These are phyloP conservation scores for Matsumyia berberina DNA, from an alignment of 2,888 invertebrate species.

Conservation along the genomic window DNA sequence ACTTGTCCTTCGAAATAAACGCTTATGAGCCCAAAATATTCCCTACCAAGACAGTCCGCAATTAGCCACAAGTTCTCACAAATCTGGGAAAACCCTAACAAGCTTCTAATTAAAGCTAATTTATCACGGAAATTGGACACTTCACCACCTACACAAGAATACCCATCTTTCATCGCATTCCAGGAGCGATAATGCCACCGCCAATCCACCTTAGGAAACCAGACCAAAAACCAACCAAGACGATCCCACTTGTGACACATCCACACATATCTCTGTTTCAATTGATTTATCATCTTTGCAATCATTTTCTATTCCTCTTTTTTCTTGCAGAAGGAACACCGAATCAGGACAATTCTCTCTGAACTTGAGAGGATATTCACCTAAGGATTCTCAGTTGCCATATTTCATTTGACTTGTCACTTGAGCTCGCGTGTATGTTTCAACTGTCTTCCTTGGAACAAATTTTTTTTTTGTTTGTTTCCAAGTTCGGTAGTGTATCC, in stretches of 20 bases:
- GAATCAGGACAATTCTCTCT: constrained; percentile 50
- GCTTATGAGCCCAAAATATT: no score
- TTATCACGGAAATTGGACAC: constrained; percentile 36
- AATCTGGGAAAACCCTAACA: background rate
- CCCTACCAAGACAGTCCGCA: background rate
- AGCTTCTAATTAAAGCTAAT: constrained; percentile 1
- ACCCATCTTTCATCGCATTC: constrained; percentile 14
- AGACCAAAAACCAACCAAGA: background rate
- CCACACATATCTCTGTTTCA: constrained; percentile 43
- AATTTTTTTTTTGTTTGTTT: constrained; percentile 4
- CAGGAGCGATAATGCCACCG: constrained; percentile 17
- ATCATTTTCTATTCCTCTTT: constrained; percentile 26
- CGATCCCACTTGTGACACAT: constrained; percentile 37
- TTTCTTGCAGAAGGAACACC: background rate
- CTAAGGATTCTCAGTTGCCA: constrained; percentile 43
- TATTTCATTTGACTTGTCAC: constrained; percentile 57
- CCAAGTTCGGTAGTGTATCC: constrained; percentile 14
- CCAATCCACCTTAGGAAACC: constrained; percentile 17
- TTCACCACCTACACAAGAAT: background rate
- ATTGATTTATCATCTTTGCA: constrained; percentile 57
- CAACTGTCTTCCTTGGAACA: background rate
- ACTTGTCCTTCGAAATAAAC: no score
- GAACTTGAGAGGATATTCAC: constrained; percentile 39
- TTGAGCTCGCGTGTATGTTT: constrained; percentile 48
- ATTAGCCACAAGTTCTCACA: background rate